Base-by-base conservation (phyloP, 2,797 vertebrate genomes). In the Xerus rutilus region DNA sequence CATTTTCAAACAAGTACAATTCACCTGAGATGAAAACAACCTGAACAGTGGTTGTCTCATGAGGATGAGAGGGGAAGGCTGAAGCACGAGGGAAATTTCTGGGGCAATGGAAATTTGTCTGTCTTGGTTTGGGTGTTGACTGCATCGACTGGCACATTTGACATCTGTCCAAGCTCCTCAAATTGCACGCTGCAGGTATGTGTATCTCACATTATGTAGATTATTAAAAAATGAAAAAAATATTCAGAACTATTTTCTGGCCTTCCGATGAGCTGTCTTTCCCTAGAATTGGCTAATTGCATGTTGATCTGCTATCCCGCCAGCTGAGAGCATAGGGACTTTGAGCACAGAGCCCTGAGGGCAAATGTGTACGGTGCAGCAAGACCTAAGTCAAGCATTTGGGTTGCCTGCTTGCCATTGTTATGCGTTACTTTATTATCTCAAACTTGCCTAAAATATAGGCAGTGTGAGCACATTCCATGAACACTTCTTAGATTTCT, bases 401-500 rank as follows among this genome's bases (percentile, higher is more conserved):
- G 52, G 35, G 23, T 57, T 93, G 64, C 43, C 39, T 7, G 10
- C 1, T 6, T 28, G 25, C 28, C 32, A 47, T 14, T 43, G 2
- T 39, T 54, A 77, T 64, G 49, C 47, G 62, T 65, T 17, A 86
- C 35, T 59, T 74, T 47, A 57, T 76, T 95, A 39, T 4, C 1
- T 13, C 67, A 91, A 30, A 73, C 39, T 77, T 76, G 57, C 47
- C 20, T 84, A 83, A 96, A 77, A 87, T 89, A 70, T 6, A 89
- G 57, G 62, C 13, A 49, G 43, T 43, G 47, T 9, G 78, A 81
- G 17, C 54, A 95, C 65, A 73, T 64, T 47, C 32, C n/a, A 52
- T 43, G 0, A 1, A 64, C 57, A 54, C 1, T 94, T 45, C 84
- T 87, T 30, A 14, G 67, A 81, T 84, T 85, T 94, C 85, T 78